A percentile compares a stretch with the other conserved stretches of the same genome.
These are phyloP conservation scores for Mormyrops boulengeri DNA, from an alignment of 2,797 vertebrate species.

Conservation along the genomic window DNA sequence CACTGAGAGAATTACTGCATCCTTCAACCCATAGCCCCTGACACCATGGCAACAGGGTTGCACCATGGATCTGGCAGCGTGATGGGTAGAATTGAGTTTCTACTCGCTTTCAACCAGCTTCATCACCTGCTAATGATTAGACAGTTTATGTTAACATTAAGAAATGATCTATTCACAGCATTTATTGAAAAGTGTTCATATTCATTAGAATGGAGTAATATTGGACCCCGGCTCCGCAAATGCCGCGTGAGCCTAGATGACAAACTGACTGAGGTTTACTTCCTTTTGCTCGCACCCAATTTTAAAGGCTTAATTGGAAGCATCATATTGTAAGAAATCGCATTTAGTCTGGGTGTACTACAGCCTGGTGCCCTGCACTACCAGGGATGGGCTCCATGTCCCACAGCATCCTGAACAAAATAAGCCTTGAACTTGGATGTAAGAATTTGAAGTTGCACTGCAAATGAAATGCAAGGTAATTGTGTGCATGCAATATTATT, in stretches of 20 bases:
- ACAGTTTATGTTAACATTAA: neutral
- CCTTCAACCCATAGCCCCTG: slow-evolving; percentile 22
- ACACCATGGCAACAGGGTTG: slow-evolving; percentile 38
- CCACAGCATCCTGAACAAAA: neutral
- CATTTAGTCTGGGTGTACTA: neutral
- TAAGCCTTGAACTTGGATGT: neutral
- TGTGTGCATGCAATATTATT: neutral
- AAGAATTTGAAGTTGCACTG: neutral
- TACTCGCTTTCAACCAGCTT: neutral
- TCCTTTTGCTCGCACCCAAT: neutral
- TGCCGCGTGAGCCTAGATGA: neutral
- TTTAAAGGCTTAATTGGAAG: neutral
- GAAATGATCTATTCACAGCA: neutral
- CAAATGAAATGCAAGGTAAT: neutral
- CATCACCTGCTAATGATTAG: neutral
- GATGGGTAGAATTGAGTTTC: neutral
- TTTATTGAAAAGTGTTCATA: neutral
- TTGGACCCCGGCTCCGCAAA: neutral
- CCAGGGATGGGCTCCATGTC: neutral
- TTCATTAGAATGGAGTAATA: neutral
- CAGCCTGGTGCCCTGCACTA: neutral
- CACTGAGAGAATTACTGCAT: slow-evolving; percentile 16
- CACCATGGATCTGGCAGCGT: slow-evolving; percentile 35
- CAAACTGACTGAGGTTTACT: neutral
- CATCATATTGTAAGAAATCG: neutral